These are phyloP conservation scores for Euwallacea fornicatus DNA, from an alignment of 1,140 invertebrate species.

Conservation along the genomic window DNA sequence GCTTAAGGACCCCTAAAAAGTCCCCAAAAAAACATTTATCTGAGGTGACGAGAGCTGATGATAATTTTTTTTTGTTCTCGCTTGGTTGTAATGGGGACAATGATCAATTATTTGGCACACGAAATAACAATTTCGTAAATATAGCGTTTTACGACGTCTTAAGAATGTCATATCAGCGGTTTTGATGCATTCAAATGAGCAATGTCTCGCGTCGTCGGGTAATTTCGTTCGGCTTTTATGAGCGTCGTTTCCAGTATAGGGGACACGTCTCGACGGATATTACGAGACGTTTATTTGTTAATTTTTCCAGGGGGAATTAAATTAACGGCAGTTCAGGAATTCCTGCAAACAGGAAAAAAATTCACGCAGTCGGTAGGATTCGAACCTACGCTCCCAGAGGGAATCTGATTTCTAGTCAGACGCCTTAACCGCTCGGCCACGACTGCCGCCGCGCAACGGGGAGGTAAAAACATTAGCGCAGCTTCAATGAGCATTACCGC, in stretches of 20 bases:
- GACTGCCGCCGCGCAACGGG: conserved; percentile 58
- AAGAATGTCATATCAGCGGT: conserved; percentile 42
- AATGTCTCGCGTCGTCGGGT: conserved; percentile 31
- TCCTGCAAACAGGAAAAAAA: conserved; percentile 42
- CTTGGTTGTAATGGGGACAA: too few species aligned
- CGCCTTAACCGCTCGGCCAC: conserved; percentile 85
- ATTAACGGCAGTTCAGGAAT: neutral
- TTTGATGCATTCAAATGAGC: conserved; percentile 40
- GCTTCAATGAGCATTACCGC: too few species aligned
- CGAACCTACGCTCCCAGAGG: conserved; percentile 84
- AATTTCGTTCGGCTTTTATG: conserved; percentile 35
- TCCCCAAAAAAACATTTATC: too few species aligned
- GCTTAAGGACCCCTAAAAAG: conserved; percentile 9
- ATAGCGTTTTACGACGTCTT: conserved; percentile 36
- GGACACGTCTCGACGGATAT: conserved; percentile 20
- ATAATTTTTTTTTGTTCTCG: too few species aligned
- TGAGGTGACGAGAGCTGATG: too few species aligned
- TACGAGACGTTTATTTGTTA: conserved; percentile 31
- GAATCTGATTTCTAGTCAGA: conserved; percentile 85
- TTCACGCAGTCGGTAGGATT: conserved; percentile 77
- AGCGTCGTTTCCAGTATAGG: conserved; percentile 22
- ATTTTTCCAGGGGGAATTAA: conserved; percentile 31
- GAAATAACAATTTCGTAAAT: too few species aligned
- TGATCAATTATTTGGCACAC: too few species aligned
- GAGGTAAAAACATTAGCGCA: too few species aligned